Conservation (phyloP, 2,888 invertebrate genomes). For the Chalcosyrphus nemorum region DNA sequence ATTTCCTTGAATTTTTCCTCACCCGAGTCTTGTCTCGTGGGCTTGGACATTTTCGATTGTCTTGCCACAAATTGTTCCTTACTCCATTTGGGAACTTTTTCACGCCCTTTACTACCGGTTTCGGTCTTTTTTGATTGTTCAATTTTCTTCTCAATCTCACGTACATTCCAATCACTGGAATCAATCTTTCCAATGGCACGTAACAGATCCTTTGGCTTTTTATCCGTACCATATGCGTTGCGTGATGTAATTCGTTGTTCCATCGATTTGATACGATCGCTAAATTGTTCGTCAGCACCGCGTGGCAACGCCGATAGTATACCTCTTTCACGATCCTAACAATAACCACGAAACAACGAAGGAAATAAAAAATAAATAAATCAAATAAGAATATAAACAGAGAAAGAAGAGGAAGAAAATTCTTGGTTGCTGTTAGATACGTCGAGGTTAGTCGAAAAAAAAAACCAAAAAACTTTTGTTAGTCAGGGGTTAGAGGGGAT, state of each 20-base stretch:
- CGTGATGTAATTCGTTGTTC: conserved; percentile 89
- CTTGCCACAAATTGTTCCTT: conserved; percentile 88
- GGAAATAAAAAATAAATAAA: conserved; percentile 29
- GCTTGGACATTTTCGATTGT: conserved; percentile 87
- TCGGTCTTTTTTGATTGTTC: conserved; percentile 83
- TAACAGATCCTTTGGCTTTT: conserved; percentile 93
- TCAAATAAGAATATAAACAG: conserved; percentile 48
- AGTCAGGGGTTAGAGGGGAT: conserved; percentile 24
- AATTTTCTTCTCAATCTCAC: conserved; percentile 94
- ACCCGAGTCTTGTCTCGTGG: conserved; percentile 84
- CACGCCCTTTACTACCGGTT: conserved; percentile 83
- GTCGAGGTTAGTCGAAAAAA: conserved; percentile 42
- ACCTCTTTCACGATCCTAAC: conserved; percentile 81
- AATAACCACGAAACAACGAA: neutral
- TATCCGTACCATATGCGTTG: conserved; percentile 84
- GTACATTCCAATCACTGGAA: conserved; percentile 94
- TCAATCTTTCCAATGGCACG: conserved; percentile 95
- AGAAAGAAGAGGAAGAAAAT: conserved; percentile 40
- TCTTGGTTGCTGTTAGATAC: conserved; percentile 54
- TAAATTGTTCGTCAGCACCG: conserved; percentile 81
- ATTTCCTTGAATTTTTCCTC: conserved; percentile 87
- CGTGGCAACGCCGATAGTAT: conserved; percentile 81
- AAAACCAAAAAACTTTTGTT: conserved; percentile 24
- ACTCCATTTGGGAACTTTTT: conserved; percentile 96
- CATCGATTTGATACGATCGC: conserved; percentile 86